phyloP scores from a whole-genome alignment of 2,888 invertebrate species.

The Chloroclysta siterata region DNA sequence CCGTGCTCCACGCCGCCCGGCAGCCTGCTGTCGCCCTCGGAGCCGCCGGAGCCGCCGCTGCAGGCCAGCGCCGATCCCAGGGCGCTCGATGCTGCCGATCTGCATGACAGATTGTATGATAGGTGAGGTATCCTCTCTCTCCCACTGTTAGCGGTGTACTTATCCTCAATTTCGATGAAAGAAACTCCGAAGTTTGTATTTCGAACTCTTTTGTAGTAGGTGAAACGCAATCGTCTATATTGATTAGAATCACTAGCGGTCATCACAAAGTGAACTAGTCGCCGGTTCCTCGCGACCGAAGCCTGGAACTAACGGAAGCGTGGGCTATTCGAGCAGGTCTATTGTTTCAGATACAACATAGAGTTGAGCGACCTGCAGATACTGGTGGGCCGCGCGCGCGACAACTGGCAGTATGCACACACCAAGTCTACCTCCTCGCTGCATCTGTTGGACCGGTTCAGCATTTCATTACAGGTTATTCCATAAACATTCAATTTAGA shows the following conservation, averaged over 20 bases:
- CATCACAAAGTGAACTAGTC: too few species aligned
- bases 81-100: conserved; percentile 57
- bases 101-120: conserved; percentile 70
- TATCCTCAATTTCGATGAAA: too few species aligned
- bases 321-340: not conserved
- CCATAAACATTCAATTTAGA: not conserved
- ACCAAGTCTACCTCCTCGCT: conserved; percentile 92
- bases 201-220: too few species aligned
- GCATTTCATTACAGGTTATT: conserved; percentile 84
- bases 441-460: conserved; percentile 93
- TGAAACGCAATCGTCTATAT: too few species aligned
- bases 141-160: too few species aligned
- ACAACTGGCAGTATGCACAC: conserved; percentile 95
- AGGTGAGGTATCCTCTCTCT: conserved; percentile 46
- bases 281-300: too few species aligned
- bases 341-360: conserved; percentile 86
- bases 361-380: conserved; percentile 94
- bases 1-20: conserved; percentile 95
- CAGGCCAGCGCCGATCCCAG: conserved; percentile 30
- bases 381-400: conserved; percentile 93
- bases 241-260: too few species aligned
- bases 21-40: conserved; percentile 87
- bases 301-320: not conserved
- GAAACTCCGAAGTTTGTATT: too few species aligned
- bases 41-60: conserved; percentile 61